Percentiles rank a stretch among this genome's conserved stretches.
phyloP scores from a whole-genome alignment of 2,888 invertebrate species.

The Brachyopa scutellaris region DNA sequence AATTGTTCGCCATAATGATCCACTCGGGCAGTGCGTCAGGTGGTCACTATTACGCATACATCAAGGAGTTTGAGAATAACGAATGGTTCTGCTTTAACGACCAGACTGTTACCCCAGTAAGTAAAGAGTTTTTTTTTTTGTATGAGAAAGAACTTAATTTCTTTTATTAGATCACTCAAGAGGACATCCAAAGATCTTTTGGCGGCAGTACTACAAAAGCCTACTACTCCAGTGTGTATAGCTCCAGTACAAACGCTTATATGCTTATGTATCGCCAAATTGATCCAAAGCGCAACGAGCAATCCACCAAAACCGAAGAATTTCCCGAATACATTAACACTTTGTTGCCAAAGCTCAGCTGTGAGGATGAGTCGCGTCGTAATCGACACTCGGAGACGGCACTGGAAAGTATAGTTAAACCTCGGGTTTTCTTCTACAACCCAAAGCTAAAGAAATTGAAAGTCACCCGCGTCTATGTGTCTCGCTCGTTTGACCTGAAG shows the following conservation, averaged over 20 bases:
- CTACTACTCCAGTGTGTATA: constrained; percentile 89
- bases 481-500: constrained; percentile 84
- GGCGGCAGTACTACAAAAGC: constrained; percentile 89
- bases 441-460: constrained; percentile 83
- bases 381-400: constrained; percentile 83
- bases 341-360: constrained; percentile 85
- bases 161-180: constrained; percentile 89
- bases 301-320: constrained; percentile 86
- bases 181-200: constrained; percentile 91
- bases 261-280: constrained; percentile 95
- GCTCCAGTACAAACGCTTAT: constrained; percentile 93
- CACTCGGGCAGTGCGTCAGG: constrained; percentile 95
- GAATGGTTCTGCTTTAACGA: constrained; percentile 96
- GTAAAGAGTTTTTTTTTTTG: constrained; percentile 70
- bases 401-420: constrained; percentile 83
- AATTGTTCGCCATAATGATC: constrained; percentile 95
- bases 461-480: constrained; percentile 84
- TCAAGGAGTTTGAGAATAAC: constrained; percentile 89
- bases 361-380: constrained; percentile 84
- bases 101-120: constrained; percentile 89
- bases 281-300: constrained; percentile 85
- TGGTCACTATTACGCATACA: constrained; percentile 96
- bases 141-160: too few species aligned
- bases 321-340: constrained; percentile 89
- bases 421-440: constrained; percentile 86